Percentiles rank a stretch among this genome's conserved stretches.
Conservation (phyloP, 2,888 invertebrate genomes). For the Dryobotodes eremita region DNA sequence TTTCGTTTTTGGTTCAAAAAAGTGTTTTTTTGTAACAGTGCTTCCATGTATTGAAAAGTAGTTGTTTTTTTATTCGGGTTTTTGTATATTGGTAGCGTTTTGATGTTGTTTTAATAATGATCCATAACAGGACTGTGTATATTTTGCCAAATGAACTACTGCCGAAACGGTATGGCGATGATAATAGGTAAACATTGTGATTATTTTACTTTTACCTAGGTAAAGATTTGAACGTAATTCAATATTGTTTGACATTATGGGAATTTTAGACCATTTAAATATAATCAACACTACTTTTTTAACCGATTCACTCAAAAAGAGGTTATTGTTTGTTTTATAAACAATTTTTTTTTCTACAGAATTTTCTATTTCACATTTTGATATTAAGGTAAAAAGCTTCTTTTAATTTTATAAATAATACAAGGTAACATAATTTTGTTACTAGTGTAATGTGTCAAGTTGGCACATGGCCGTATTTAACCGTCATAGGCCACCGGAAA, state of each 20-base stretch:
- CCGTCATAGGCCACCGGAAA: slow-evolving; percentile 61
- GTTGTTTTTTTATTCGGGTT: slow-evolving; percentile 12
- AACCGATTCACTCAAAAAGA: neutral
- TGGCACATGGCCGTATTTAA: slow-evolving; percentile 55
- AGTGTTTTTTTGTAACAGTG: slow-evolving; percentile 46
- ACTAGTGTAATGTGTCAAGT: slow-evolving; percentile 44
- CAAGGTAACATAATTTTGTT: neutral
- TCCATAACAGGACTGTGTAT: slow-evolving; percentile 88
- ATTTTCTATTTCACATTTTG: neutral
- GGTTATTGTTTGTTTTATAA: no score
- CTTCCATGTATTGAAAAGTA: slow-evolving; percentile 33
- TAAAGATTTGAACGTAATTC: slow-evolving; percentile 7
- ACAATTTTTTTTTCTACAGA: no score
- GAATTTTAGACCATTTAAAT: neutral
- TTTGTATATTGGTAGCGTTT: slow-evolving; percentile 32
- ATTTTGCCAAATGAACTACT: slow-evolving; percentile 88
- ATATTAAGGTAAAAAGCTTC: neutral
- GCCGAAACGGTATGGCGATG: slow-evolving; percentile 86
- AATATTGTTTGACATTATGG: neutral
- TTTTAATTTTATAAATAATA: neutral
- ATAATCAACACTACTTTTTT: neutral
- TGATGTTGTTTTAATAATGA: slow-evolving; percentile 76
- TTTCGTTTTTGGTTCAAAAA: slow-evolving; percentile 9
- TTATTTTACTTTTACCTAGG: neutral
- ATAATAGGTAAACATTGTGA: slow-evolving; percentile 79